A percentile compares a stretch with the other conserved stretches of the same genome.
Conservation (phyloP, 2,113 vertebrate genomes). For the Muntiacus muntjak region DNA sequence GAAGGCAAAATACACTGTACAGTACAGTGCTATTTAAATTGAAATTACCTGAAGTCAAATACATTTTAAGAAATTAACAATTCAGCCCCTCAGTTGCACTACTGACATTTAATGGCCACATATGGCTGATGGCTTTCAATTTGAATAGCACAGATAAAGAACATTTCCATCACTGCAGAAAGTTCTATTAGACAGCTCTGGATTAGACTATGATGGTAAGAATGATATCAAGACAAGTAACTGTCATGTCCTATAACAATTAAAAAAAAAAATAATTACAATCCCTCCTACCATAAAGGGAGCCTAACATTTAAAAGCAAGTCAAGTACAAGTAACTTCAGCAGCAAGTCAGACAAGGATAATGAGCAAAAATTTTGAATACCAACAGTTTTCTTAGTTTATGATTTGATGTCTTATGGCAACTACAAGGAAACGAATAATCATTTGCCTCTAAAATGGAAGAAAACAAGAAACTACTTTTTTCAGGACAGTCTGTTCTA, state of each 20-base stretch:
- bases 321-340: neutral
- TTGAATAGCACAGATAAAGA: neutral
- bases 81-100: neutral
- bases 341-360: neutral
- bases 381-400: neutral
- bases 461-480: neutral
- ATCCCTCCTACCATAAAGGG: neutral
- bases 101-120: neutral
- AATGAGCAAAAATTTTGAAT: neutral
- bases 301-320: neutral
- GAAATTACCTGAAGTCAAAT: neutral
- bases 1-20: neutral
- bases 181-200: neutral
- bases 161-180: neutral
- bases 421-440: neutral
- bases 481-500: neutral
- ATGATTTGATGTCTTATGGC: neutral
- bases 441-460: slow-evolving; percentile 39
- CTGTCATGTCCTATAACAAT: neutral
- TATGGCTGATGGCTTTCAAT: neutral
- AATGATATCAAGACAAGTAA: neutral
- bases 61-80: neutral
- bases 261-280: neutral
- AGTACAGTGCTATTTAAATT: neutral
- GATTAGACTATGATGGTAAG: neutral